A percentile compares a stretch with the other conserved stretches of the same genome.
phyloP scores from a whole-genome alignment of 2,113 vertebrate genomes.

The Gymnobelideus leadbeateri region DNA sequence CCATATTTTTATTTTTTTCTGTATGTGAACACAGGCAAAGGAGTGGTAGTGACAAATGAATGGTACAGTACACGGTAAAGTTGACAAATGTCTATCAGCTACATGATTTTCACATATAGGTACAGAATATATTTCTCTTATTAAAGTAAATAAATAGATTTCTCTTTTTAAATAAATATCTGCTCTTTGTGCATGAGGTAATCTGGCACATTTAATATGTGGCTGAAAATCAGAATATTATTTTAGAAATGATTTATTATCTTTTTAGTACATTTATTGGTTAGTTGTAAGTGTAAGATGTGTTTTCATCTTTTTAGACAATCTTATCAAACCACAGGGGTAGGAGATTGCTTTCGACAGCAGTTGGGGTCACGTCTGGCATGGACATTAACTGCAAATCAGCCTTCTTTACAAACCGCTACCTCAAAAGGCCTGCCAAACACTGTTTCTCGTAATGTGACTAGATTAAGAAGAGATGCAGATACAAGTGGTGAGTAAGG shows the following conservation, averaged over 20 bases:
- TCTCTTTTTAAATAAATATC: neutral
- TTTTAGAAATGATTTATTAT: neutral
- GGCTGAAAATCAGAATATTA: neutral
- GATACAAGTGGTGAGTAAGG: slow-evolving; percentile 87
- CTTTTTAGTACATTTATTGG: neutral
- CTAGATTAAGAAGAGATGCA: slow-evolving; percentile 89
- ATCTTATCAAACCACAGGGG: slow-evolving; percentile 86
- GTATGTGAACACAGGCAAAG: neutral
- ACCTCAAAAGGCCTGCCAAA: slow-evolving; percentile 86
- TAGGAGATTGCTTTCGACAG: slow-evolving; percentile 87
- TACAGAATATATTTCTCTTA: neutral
- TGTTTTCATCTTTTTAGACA: slow-evolving; percentile 80
- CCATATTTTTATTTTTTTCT: neutral
- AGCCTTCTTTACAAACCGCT: slow-evolving; percentile 86
- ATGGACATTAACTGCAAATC: slow-evolving; percentile 90
- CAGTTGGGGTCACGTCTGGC: slow-evolving; percentile 92
- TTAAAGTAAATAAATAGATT: neutral
- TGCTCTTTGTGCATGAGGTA: neutral
- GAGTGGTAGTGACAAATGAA: neutral
- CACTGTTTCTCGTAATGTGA: slow-evolving; percentile 81
- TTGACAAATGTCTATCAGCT: neutral
- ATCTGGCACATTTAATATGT: neutral
- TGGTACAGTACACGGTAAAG: neutral
- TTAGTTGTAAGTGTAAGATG: neutral
- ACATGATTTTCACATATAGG: neutral